Conservation (phyloP, 2,888 invertebrate genomes). For the Drosophila hamatofila region DNA sequence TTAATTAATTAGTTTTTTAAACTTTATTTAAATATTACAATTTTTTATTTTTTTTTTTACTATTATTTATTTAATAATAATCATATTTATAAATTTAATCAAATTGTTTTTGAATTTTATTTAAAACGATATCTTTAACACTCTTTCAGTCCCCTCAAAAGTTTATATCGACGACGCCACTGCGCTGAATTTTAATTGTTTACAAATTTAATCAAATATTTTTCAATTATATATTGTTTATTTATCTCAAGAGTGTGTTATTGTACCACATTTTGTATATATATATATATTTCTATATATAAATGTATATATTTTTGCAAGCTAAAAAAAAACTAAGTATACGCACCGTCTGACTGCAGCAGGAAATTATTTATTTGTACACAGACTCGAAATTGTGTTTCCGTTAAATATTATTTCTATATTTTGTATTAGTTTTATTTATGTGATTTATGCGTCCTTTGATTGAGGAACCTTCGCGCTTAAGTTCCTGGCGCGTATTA, state of each 20-base stretch:
- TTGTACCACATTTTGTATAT: slow-evolving; percentile 38
- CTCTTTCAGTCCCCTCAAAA: neutral
- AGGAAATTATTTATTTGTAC: slow-evolving; percentile 41
- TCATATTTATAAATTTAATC: neutral
- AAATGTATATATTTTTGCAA: neutral
- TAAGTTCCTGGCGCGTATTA: slow-evolving; percentile 70
- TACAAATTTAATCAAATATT: slow-evolving; percentile 35
- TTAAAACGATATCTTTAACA: neutral
- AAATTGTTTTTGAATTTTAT: neutral
- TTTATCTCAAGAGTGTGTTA: slow-evolving; percentile 32
- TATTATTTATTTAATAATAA: too few relatives aligned
- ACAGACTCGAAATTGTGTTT: slow-evolving; percentile 13
- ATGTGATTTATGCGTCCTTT: slow-evolving; percentile 11
- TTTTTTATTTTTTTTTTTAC: too few relatives aligned
- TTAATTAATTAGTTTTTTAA: neutral
- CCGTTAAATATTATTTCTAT: slow-evolving; percentile 7
- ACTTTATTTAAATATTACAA: neutral
- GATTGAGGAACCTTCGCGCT: slow-evolving; percentile 50
- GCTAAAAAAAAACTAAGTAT: slow-evolving; percentile 28
- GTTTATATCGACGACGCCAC: slow-evolving; percentile 15
- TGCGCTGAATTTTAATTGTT: slow-evolving; percentile 22
- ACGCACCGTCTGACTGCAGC: slow-evolving; percentile 49
- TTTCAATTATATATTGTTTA: slow-evolving; percentile 34
- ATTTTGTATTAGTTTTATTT: slow-evolving; percentile 1
- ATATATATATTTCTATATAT: neutral